Conservation (phyloP, 2,113 vertebrate genomes). For the Polypterus bichir region DNA sequence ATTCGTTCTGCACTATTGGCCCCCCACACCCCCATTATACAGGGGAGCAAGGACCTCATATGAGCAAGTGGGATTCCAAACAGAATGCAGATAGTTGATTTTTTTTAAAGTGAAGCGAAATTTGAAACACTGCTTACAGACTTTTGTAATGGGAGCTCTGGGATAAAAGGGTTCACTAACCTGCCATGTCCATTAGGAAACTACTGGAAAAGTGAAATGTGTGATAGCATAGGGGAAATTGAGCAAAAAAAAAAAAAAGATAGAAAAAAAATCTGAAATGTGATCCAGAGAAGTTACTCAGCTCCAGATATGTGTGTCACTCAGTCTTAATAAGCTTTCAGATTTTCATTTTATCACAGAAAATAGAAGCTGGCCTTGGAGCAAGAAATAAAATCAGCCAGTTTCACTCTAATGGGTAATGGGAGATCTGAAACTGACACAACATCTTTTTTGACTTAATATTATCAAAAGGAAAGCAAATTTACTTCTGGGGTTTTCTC, state of each 20-base stretch:
- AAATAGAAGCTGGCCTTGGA: slow-evolving; percentile 48
- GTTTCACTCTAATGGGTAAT: slow-evolving; percentile 67
- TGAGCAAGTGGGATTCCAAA: no score
- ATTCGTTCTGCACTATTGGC: no score
- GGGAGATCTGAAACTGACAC: slow-evolving; percentile 61
- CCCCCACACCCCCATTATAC: no score
- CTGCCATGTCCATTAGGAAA: slow-evolving; percentile 65
- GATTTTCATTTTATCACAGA: slow-evolving; percentile 72
- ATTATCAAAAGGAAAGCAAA: slow-evolving; percentile 70
- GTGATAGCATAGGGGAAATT: slow-evolving; percentile 65
- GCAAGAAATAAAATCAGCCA: slow-evolving; percentile 62
- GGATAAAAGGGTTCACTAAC: slow-evolving; percentile 44
- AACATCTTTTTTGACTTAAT: slow-evolving; percentile 59
- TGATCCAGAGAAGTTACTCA: slow-evolving; percentile 66
- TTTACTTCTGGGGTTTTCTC: slow-evolving; percentile 63
- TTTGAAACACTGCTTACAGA: slow-evolving; percentile 37
- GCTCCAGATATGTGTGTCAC: slow-evolving; percentile 56
- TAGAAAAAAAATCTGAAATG: slow-evolving; percentile 39
- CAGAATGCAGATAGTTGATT: no score
- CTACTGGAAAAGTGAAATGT: slow-evolving; percentile 63
- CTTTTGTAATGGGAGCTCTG: slow-evolving; percentile 45
- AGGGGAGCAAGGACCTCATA: no score
- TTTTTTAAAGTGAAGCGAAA: slow-evolving; percentile 16
- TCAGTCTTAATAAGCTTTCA: slow-evolving; percentile 68
- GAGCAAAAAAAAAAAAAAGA: slow-evolving; percentile 52